Conservation (phyloP, 1,140 invertebrate genomes). For the Yoshiicerus persimilis region DNA sequence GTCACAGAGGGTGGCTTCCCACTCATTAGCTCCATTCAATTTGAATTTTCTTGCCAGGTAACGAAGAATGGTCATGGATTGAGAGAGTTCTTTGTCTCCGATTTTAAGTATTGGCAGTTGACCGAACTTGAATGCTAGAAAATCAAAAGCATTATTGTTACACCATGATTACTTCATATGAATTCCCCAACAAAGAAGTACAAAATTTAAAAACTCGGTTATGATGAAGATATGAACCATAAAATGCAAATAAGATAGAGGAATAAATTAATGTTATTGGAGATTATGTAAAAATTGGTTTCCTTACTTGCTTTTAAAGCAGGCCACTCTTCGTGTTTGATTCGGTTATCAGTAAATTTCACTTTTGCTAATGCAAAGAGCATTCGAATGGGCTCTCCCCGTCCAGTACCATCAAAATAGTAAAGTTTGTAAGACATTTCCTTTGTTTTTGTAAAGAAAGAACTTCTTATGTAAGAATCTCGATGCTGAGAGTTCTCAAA, state of each 20-base stretch:
- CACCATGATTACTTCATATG: no score
- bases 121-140: constrained; percentile 61
- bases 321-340: constrained; percentile 53
- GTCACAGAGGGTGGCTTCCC: constrained; percentile 67
- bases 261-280: not conserved
- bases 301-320: constrained; percentile 52
- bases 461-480: no score
- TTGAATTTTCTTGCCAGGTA: constrained; percentile 65
- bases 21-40: constrained; percentile 63
- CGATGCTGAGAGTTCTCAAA: no score
- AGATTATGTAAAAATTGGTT: not conserved
- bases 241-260: not conserved
- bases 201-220: no score
- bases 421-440: constrained; percentile 53
- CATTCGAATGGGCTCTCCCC: constrained; percentile 59
- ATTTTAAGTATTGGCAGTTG: constrained; percentile 68
- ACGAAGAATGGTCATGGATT: constrained; percentile 65
- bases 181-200: no score
- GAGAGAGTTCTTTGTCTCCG: constrained; percentile 61
- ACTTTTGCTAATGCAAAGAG: constrained; percentile 57
- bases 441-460: not conserved
- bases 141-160: not conserved
- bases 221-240: no score
- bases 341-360: constrained; percentile 57
- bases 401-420: constrained; percentile 58